These are phyloP conservation scores for Danionella cerebrum DNA, from an alignment of 2,113 vertebrate species.

Conservation along the genomic window DNA sequence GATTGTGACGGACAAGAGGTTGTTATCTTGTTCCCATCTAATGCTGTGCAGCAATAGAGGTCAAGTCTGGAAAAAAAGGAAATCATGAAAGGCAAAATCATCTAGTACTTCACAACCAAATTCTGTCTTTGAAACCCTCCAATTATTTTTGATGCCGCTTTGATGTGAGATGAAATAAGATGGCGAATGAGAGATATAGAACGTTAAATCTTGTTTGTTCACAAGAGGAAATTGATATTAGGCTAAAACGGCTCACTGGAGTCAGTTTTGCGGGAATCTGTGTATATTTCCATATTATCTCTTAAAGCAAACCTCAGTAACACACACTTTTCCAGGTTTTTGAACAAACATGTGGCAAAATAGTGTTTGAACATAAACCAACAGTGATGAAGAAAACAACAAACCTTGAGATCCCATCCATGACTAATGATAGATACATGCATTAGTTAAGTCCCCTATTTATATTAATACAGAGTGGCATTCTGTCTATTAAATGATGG, in stretches of 20 bases:
- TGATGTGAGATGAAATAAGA: not conserved
- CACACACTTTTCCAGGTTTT: too few species aligned
- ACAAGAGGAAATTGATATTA: not conserved
- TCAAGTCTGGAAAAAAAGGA: slow-evolving; percentile 36
- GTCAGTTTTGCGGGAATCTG: too few species aligned
- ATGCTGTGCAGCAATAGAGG: slow-evolving; percentile 47
- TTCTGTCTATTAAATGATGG: too few species aligned
- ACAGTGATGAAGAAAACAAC: too few species aligned
- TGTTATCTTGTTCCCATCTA: slow-evolving; percentile 51
- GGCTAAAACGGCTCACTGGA: not conserved
- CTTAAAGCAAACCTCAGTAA: too few species aligned
- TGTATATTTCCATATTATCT: too few species aligned
- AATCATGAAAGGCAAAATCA: slow-evolving; percentile 52
- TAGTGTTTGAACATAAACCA: too few species aligned
- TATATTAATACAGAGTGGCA: too few species aligned
- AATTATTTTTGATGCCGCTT: not conserved
- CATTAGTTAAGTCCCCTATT: too few species aligned
- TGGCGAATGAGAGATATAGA: not conserved
- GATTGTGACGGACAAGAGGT: slow-evolving; percentile 57
- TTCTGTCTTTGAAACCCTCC: not conserved
- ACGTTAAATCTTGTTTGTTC: not conserved
- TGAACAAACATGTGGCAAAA: too few species aligned
- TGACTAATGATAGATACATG: too few species aligned
- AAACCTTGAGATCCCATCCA: too few species aligned
- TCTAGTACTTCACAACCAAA: not conserved